A percentile compares a stretch with the other conserved stretches of the same genome.
These are phyloP conservation scores for Halesus radiatus DNA, from an alignment of 1,140 invertebrate genomes.

Conservation along the genomic window DNA sequence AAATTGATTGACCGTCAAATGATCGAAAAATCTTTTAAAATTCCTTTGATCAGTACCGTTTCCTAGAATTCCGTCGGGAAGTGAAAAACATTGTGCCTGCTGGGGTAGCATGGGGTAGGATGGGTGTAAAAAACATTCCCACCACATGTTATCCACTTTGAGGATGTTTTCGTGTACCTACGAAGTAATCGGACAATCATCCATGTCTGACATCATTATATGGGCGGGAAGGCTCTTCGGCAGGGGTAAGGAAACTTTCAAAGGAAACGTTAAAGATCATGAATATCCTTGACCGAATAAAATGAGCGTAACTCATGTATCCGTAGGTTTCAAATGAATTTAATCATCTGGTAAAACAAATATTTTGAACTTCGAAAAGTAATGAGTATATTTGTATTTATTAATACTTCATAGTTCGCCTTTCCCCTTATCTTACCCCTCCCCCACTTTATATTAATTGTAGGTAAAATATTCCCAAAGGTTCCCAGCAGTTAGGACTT, in stretches of 20 bases:
- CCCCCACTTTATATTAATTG: too few relatives aligned
- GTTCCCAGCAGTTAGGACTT: too few relatives aligned
- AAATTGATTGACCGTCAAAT: slow-evolving; percentile 37
- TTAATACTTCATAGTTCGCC: too few relatives aligned
- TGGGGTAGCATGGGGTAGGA: background rate
- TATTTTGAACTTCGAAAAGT: too few relatives aligned
- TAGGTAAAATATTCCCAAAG: too few relatives aligned
- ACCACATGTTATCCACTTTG: slow-evolving; percentile 42
- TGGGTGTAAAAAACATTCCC: slow-evolving; percentile 23
- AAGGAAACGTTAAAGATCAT: too few relatives aligned
- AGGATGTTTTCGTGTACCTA: slow-evolving; percentile 37
- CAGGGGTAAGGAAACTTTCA: background rate
- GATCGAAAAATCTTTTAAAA: slow-evolving; percentile 41
- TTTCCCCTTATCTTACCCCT: too few relatives aligned
- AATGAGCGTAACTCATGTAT: too few relatives aligned
- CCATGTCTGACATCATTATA: slow-evolving; percentile 55
- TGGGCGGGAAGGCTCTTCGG: slow-evolving; percentile 21
- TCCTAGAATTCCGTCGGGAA: slow-evolving; percentile 16
- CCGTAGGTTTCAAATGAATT: too few relatives aligned
- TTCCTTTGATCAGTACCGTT: slow-evolving; percentile 33
- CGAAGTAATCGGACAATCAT: slow-evolving; percentile 51
- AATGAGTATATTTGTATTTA: too few relatives aligned
- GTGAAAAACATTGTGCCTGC: slow-evolving; percentile 9
- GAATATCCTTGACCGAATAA: too few relatives aligned
- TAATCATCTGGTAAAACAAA: too few relatives aligned